Base-by-base conservation (phyloP, 2,797 vertebrate species). In the Crocidura indochinensis region DNA sequence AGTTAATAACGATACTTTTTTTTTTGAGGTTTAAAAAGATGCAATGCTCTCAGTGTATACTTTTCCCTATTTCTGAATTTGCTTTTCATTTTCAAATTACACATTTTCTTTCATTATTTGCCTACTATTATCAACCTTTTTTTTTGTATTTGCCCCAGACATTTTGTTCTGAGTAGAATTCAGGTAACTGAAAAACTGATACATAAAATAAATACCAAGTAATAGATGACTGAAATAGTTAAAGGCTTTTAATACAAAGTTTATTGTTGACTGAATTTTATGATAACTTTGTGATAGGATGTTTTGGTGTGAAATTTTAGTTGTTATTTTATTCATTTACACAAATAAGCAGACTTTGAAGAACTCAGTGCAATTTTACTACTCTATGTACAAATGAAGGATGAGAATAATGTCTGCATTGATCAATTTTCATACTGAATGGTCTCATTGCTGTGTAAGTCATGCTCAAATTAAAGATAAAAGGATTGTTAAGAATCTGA, bases 281-380 rank as follows among this genome's bases (percentile, higher is more conserved):
- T 83, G 68, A 72, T 27, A 47, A 56, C 82, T 91, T 77, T 88
- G 15, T 87, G 67, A 53, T 91, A 87, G n/a, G 62, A 60, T 84
- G 9, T 76, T 62, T 91, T 87, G 20, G 2, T 92, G 26, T 95
- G 75, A 92, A 85, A 7, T 56, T 51, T 8, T 78, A 77, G 29
- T 22, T 80, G n/a, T 85, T n/a, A n/a, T 92, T 95, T 84, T 85
- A 74, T 93, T 93, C 49, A 84, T 79, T 77, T 92, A 89, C 83
- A 90, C 26, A 90, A 76, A 31, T 69, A 91, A 87, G 62, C 49
- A 86, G 79, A 90, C 47, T 84, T 82, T 87, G 38, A 94, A 75
- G 91, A 90, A 17, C 31, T 74, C 68, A 94, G 65, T 84, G 4
- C 82, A 86, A 12, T 92, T 92, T 78, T 79, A 78, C 12, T 94